Evolutionary conservation across 2,888 invertebrate genomes (phyloP), one percentile per base, ranked within the genome.

Genomic region (Halictus quadricinctus): DNA sequence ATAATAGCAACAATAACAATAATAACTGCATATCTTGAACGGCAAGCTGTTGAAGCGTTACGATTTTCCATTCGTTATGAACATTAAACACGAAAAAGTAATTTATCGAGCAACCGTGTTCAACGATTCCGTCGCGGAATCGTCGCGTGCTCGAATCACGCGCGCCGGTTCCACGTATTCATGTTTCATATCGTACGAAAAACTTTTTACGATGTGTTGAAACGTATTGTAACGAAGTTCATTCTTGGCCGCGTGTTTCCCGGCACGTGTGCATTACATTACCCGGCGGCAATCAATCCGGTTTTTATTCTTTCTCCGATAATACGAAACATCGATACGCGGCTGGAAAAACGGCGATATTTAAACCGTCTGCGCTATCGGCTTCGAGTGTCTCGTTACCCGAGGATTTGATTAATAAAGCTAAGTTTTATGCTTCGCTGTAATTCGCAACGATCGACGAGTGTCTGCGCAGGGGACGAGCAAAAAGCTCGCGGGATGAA

Each of bases 61-160:
- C 10, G 10, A 18, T 12, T 21, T 41, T 21, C 10, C 36, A 41
- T 69, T n/a, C 46, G 5, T 54, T 25, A 72, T 54, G 79, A 66
- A 75, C 58, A 43, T 66, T 58, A 41, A 60, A 41, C 76, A 74
- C 41, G 79, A 79, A 76, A 72, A 84, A 76, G 78, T 36, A 72
- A 83, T 83, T 58, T 46, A 73, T 82, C 72, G 74, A 74, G 48
- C 46, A 41, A 78, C 64, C 46, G 74, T 46, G 74, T 70, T 79
- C 54, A 84, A 84, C 72, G 70, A 79, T 79, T 75, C 46, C 58
- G 54, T 41, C 43, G 29, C 43, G 54, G 25, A 84, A 54, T 76
- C 50, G 50, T 72, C 75, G 79, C 84, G 84, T 79, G 84, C 36
- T 46, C 12, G 41, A n/a, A 15, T 60, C 75, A 78, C 73, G 69